phyloP scores from a whole-genome alignment of 2,113 vertebrate species.

The Herpetotheres cachinnans region DNA sequence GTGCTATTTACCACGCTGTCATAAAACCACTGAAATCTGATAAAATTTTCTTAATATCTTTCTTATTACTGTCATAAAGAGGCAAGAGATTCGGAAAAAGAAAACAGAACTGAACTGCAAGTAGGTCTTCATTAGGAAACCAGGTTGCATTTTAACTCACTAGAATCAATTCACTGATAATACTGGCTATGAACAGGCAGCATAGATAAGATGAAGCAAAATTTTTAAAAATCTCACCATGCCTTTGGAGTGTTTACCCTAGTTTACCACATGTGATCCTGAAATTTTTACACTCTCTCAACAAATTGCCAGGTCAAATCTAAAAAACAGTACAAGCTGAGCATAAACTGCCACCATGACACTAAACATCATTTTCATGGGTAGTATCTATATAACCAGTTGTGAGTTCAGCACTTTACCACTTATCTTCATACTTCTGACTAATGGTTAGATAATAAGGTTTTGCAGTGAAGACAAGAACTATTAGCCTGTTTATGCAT shows the following conservation, averaged over 20 bases:
- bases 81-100: background rate
- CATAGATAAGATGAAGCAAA: background rate
- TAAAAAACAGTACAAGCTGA: background rate
- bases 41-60: background rate
- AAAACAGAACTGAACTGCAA: background rate
- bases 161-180: background rate
- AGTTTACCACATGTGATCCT: background rate
- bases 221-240: background rate
- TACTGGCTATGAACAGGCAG: background rate
- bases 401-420: background rate
- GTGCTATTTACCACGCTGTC: background rate
- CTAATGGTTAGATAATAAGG: background rate
- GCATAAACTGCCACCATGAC: background rate
- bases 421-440: background rate
- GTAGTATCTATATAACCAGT: background rate
- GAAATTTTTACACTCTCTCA: background rate
- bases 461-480: background rate
- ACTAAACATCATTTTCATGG: background rate
- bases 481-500: background rate
- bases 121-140: background rate
- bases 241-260: background rate
- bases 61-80: background rate
- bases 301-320: background rate
- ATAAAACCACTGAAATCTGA: background rate
- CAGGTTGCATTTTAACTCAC: background rate